These are phyloP conservation scores for Bradypodion ventrale DNA, from an alignment of 2,797 vertebrate genomes.

Conservation along the genomic window DNA sequence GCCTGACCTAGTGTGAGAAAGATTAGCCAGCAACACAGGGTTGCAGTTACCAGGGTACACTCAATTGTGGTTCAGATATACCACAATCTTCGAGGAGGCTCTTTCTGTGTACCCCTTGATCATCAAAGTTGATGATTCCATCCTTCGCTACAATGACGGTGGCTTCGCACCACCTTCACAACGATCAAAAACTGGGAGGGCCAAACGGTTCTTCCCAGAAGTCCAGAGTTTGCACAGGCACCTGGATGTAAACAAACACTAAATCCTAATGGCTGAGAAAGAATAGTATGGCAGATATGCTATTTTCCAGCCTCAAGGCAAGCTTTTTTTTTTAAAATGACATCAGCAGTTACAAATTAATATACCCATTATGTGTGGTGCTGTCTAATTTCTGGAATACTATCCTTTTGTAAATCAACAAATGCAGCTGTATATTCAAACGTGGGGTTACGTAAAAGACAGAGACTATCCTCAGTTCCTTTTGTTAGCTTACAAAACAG, in stretches of 20 bases:
- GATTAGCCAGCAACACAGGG: too few relatives aligned
- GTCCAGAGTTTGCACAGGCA: background rate
- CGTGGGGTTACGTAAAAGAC: background rate
- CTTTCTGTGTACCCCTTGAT: too few relatives aligned
- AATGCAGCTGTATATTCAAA: background rate
- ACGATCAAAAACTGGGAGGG: background rate
- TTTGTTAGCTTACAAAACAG: constrained; percentile 10
- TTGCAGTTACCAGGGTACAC: too few relatives aligned
- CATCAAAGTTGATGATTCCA: too few relatives aligned
- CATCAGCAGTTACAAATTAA: background rate
- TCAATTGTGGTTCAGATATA: too few relatives aligned
- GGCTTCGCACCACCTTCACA: background rate
- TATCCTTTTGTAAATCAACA: background rate
- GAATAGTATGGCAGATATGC: background rate
- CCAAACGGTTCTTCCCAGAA: background rate
- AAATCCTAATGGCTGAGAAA: background rate
- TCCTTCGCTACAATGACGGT: background rate
- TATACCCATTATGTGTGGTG: background rate
- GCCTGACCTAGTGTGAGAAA: too few relatives aligned
- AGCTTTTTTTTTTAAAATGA: too few relatives aligned
- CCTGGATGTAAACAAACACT: background rate
- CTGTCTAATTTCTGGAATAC: background rate
- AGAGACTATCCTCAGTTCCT: background rate
- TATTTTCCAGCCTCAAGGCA: background rate
- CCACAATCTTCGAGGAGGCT: too few relatives aligned